phyloP scores from a whole-genome alignment of 2,113 vertebrate genomes.

The Arenaria interpres region DNA sequence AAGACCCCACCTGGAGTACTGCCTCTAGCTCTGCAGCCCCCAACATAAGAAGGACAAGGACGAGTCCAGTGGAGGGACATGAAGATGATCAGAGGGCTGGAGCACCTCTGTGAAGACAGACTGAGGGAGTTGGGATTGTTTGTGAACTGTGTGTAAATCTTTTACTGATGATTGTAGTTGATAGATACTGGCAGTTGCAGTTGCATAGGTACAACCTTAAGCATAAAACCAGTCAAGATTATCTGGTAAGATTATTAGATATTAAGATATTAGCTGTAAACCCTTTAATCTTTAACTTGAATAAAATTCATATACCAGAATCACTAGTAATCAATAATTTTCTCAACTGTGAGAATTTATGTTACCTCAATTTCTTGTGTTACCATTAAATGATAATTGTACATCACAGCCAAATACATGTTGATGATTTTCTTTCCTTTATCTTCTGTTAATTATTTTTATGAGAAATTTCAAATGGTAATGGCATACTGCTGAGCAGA shows the following conservation, averaged over 20 bases:
- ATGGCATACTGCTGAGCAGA: background rate
- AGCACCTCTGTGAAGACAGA: background rate
- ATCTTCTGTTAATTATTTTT: background rate
- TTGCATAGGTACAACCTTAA: background rate
- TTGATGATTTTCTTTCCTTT: background rate
- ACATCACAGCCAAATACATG: background rate
- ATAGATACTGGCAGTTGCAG: background rate
- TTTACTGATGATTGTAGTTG: background rate
- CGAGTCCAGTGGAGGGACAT: background rate
- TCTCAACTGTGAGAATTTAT: background rate
- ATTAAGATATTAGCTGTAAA: background rate
- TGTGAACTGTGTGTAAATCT: background rate
- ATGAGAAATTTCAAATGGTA: background rate
- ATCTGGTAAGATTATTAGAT: background rate
- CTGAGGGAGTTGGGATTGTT: background rate
- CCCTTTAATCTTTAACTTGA: background rate
- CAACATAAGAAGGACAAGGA: background rate
- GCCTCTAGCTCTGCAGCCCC: background rate
- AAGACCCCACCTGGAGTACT: background rate
- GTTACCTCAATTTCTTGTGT: background rate
- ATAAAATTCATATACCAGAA: background rate
- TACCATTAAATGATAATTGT: background rate
- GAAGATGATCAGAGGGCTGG: background rate
- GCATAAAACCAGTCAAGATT: background rate
- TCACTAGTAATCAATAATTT: background rate